A percentile compares a stretch with the other conserved stretches of the same genome.
These are phyloP conservation scores for Archocentrus centrarchus DNA, from an alignment of 2,113 vertebrate genomes.

Conservation along the genomic window DNA sequence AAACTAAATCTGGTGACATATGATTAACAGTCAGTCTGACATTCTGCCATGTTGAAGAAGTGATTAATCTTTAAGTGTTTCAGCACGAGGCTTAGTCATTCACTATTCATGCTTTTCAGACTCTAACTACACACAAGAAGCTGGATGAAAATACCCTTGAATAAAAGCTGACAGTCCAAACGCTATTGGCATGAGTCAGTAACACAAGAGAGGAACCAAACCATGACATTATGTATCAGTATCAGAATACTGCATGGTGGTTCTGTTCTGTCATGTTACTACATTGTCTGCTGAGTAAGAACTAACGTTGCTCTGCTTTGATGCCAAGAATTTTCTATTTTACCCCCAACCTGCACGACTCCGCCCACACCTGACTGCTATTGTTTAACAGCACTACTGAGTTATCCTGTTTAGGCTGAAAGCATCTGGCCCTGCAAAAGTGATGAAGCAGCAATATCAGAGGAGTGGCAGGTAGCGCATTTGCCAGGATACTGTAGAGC, in stretches of 20 bases:
- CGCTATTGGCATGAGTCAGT: constrained; percentile 5
- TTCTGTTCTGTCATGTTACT: background rate
- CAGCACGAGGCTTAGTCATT: background rate
- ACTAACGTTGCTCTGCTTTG: background rate
- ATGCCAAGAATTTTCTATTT: constrained; percentile 5
- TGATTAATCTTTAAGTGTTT: constrained; percentile 8
- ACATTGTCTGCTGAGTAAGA: background rate
- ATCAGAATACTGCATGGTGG: constrained; percentile 19
- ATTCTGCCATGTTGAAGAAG: background rate
- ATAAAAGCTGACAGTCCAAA: constrained; percentile 1
- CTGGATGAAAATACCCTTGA: background rate
- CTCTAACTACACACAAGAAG: background rate
- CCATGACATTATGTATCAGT: background rate
- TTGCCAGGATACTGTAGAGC: constrained; percentile 19
- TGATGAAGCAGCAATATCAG: constrained; percentile 41
- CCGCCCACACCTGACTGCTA: background rate
- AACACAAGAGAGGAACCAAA: background rate
- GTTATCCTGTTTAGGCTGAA: constrained; percentile 29
- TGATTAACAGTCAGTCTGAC: constrained; percentile 1
- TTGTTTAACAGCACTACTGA: constrained; percentile 21
- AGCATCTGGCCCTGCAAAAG: constrained; percentile 26
- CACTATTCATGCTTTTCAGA: constrained; percentile 4
- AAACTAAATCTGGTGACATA: background rate
- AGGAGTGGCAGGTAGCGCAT: constrained; percentile 33
- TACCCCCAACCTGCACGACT: background rate